A percentile compares a stretch with the other conserved stretches of the same genome.
Conservation (phyloP, 2,888 invertebrate genomes). For the Saturnia pavonia region DNA sequence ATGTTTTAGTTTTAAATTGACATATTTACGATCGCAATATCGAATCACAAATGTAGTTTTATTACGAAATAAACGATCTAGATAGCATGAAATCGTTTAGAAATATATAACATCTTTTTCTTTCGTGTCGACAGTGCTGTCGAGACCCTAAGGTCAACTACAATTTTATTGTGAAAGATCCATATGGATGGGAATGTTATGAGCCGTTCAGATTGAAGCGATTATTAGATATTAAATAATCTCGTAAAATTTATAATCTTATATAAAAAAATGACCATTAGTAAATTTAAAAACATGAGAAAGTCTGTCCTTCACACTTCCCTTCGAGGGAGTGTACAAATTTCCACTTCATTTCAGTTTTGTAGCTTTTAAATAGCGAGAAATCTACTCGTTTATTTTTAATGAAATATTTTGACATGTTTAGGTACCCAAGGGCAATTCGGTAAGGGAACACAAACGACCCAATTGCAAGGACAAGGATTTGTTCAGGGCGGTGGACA, state of each 20-base stretch:
- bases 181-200: background rate
- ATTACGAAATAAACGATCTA: conserved; percentile 3
- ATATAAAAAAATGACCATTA: too few relatives aligned
- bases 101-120: conserved; percentile 3
- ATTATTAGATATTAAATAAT: background rate
- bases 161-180: conserved; percentile 6
- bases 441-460: background rate
- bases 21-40: conserved; percentile 6
- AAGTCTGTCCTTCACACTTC: too few relatives aligned
- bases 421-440: conserved; percentile 3
- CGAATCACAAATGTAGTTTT: conserved; percentile 2
- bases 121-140: background rate
- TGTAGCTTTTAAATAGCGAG: background rate
- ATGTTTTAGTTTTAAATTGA: background rate
- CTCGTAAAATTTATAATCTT: too few relatives aligned
- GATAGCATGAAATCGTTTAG: conserved; percentile 11
- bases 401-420: background rate
- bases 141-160: conserved; percentile 17
- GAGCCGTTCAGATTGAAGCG: background rate
- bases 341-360: too few relatives aligned
- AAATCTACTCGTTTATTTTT: background rate
- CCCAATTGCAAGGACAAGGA: background rate
- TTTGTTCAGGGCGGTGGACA: conserved; percentile 24
- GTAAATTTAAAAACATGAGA: too few relatives aligned
- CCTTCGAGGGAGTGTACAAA: too few relatives aligned